A percentile compares a stretch with the other conserved stretches of the same genome.
Evolutionary conservation across 1,140 invertebrate genomes (phyloP).

Genomic region (Ips nitidus): DNA sequence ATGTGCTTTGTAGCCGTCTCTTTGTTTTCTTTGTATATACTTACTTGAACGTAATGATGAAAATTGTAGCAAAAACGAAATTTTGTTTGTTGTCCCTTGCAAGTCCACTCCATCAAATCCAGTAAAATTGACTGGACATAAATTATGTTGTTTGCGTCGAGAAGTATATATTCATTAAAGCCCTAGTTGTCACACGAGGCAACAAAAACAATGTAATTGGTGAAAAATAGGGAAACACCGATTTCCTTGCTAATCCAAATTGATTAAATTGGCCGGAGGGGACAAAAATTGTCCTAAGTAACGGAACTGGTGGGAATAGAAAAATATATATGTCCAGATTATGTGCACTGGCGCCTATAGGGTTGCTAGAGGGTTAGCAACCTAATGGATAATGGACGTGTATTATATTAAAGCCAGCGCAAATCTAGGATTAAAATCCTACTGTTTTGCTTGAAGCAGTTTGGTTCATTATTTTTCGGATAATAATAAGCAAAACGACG

Average conservation of each 20-base stretch:
- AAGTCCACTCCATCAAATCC: neutral
- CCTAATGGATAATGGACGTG: neutral
- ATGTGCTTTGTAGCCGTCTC: slow-evolving; percentile 13
- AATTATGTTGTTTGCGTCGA: slow-evolving; percentile 24
- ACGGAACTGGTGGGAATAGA: slow-evolving; percentile 2
- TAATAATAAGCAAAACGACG: no score
- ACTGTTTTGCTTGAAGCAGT: no score
- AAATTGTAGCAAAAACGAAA: no score
- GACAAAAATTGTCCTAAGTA: slow-evolving; percentile 27
- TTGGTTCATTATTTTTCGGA: no score
- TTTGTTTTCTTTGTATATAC: slow-evolving; percentile 7
- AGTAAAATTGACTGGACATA: slow-evolving; percentile 6
- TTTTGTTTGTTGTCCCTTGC: neutral
- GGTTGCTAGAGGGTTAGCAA: neutral
- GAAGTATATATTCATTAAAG: slow-evolving; percentile 27
- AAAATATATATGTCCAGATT: slow-evolving; percentile 12
- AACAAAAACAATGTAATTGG: slow-evolving; percentile 27
- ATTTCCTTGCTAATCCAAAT: slow-evolving; percentile 27
- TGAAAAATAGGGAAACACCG: slow-evolving; percentile 27
- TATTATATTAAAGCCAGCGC: no score
- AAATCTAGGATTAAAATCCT: no score
- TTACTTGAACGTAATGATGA: neutral
- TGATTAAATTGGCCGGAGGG: slow-evolving; percentile 33
- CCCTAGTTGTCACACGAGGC: slow-evolving; percentile 15
- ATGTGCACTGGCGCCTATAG: slow-evolving; percentile 16